These are phyloP conservation scores for Platygyra sinensis DNA, from an alignment of 64 coral and sea anemone species.

Conservation along the genomic window DNA sequence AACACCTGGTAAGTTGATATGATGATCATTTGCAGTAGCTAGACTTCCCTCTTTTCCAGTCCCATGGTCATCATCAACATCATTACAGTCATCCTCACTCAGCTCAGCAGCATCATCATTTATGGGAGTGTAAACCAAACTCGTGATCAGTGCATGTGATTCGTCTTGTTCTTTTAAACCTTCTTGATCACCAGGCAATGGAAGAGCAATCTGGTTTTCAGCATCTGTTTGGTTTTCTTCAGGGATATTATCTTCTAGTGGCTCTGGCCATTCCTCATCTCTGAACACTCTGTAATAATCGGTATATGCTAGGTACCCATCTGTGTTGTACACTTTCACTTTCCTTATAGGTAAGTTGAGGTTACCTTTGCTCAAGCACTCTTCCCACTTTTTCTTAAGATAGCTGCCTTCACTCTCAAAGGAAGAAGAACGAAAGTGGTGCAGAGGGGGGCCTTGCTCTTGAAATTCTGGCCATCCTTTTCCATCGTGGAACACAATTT, in stretches of 20 bases:
- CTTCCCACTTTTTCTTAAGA: background rate
- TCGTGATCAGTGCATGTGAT: background rate
- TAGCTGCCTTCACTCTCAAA: background rate
- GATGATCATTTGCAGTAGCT: background rate
- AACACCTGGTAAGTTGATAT: background rate
- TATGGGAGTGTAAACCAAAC: background rate
- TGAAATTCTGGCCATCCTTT: constrained; percentile 11
- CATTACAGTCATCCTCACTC: background rate
- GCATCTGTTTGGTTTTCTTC: no score
- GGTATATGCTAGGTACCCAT: background rate
- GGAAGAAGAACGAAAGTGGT: background rate
- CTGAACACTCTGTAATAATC: background rate
- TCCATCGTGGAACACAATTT: constrained; percentile 31
- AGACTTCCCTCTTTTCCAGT: background rate
- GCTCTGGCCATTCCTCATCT: background rate
- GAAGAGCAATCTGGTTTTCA: background rate
- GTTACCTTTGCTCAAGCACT: background rate
- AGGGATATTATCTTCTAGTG: no score
- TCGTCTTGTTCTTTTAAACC: background rate
- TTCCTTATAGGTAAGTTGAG: background rate
- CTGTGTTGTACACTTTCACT: background rate
- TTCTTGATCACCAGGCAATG: background rate
- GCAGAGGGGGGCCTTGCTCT: background rate
- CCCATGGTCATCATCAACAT: background rate
- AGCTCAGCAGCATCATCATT: background rate